Percentiles rank a stretch among this genome's conserved stretches.
Conservation (phyloP, 2,888 invertebrate genomes). For the Melanostoma scalare region DNA sequence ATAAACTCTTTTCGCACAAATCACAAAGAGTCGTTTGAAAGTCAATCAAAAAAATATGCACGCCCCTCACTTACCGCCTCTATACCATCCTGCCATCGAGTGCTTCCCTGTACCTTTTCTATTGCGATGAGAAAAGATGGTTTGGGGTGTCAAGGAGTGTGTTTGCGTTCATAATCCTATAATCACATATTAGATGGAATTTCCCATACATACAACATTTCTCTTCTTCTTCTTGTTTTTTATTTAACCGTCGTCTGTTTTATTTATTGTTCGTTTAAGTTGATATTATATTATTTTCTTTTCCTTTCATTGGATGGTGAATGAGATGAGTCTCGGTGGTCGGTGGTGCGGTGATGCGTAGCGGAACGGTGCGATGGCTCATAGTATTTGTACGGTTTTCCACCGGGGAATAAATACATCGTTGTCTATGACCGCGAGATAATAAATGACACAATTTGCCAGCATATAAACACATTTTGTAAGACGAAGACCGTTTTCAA, state of each 20-base stretch:
- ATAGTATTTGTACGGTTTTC: not conserved
- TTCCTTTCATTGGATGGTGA: too few relatives aligned
- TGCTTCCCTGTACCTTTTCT: not conserved
- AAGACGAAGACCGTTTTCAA: constrained; percentile 52
- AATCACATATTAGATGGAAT: constrained; percentile 61
- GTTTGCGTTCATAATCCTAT: constrained; percentile 49
- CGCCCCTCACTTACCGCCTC: not conserved
- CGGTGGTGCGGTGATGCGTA: too few relatives aligned
- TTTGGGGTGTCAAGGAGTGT: not conserved
- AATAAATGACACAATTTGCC: constrained; percentile 67
- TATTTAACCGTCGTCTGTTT: constrained; percentile 58
- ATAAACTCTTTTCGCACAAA: too few relatives aligned
- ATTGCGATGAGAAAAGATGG: not conserved
- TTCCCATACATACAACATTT: constrained; percentile 2
- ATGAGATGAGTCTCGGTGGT: too few relatives aligned
- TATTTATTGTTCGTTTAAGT: constrained; percentile 68
- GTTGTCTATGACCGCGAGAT: constrained; percentile 68
- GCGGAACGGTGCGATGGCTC: too few relatives aligned
- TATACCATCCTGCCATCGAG: not conserved
- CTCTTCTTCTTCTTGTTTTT: constrained; percentile 12
- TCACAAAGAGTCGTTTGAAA: too few relatives aligned
- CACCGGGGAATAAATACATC: constrained; percentile 20
- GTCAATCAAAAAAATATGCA: too few relatives aligned
- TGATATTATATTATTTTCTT: constrained; percentile 45
- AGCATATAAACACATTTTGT: constrained; percentile 61